Evolutionary conservation across 1,140 invertebrate genomes (phyloP), one percentile per base, ranked within the genome.

Genomic region (Ridgeia piscesae): DNA sequence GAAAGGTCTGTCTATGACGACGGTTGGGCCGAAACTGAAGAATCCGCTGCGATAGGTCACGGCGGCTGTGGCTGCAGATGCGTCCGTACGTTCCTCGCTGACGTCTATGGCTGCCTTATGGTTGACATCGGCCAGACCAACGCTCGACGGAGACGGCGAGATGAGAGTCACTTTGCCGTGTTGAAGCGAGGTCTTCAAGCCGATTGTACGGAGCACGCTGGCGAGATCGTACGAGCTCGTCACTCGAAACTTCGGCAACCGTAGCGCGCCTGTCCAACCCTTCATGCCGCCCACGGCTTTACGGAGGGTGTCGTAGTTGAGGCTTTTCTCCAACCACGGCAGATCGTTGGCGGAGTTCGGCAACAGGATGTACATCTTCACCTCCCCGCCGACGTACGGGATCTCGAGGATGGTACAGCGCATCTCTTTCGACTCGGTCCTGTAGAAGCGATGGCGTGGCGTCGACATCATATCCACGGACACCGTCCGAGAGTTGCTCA

Each of bases 1-100:
- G 89, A 92, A 92, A 11, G 92, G 92, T 31, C 88, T 89, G 35
- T 92, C 92, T 33, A 90, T 90, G 33, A 33, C 91, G 89, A 92
- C 35, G 1, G 58, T 31, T 2, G 58, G 58, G 27, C 58, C 58
- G 58, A 77, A 77, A 21, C 58, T 77, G 58, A 77, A 77, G 58
- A 77, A 77, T 17, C 17, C 58, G 27, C 58, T 21, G 14, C 58
- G 58, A 35, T 35, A 34, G 1, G 0, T 35, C 6, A 91, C n/a
- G 77, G 89, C 92, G 21, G 77, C 92, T 17, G 92, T 92, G 27
- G 89, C 92, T 33, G 77, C 92, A 21, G 89, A 88, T n/a, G 92
- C 92, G 33, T 90, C 92, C 33, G 92, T 50, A 17, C 92, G 89
- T 17, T 35, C 35, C 35, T 92, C 92, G 88, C 91, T 89, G 31